A percentile compares a stretch with the other conserved stretches of the same genome.
Evolutionary conservation across 2,797 vertebrate genomes (phyloP).

Genomic region (Acomys russatus): DNA sequence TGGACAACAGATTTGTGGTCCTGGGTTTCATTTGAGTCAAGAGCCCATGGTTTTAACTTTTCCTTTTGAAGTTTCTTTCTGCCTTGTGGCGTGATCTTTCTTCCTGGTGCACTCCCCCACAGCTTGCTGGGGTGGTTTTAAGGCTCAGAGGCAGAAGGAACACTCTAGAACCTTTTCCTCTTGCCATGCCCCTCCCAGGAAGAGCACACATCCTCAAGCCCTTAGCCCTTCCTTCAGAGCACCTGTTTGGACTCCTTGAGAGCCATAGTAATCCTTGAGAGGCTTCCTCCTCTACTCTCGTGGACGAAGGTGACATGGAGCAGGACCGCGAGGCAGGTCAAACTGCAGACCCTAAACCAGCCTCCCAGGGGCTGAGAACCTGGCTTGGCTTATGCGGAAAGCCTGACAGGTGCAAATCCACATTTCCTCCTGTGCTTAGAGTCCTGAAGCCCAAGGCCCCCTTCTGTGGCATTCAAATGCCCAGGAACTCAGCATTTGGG

Average conservation of each 20-base stretch:
- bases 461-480: fast-evolving
- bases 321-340: background rate
- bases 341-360: fast-evolving
- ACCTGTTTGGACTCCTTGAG: background rate
- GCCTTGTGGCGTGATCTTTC: background rate
- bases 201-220: background rate
- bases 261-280: background rate
- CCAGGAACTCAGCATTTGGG: background rate
- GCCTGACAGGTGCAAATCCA: fast-evolving
- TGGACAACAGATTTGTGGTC: background rate
- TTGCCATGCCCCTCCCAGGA: background rate
- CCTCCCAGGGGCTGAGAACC: background rate
- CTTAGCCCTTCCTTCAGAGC: background rate
- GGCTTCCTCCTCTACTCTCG: background rate
- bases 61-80: background rate
- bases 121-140: background rate
- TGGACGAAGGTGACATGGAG: too few relatives aligned
- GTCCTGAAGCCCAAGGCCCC: background rate
- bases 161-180: background rate
- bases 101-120: fast-evolving
- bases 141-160: conserved; percentile 2
- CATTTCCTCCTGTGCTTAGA: background rate
- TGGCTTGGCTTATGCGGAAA: background rate
- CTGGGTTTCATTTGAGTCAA: background rate
- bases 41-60: background rate